phyloP scores from a whole-genome alignment of 92 coral and sea anemone genomes.

The Epizoanthus fatuus region DNA sequence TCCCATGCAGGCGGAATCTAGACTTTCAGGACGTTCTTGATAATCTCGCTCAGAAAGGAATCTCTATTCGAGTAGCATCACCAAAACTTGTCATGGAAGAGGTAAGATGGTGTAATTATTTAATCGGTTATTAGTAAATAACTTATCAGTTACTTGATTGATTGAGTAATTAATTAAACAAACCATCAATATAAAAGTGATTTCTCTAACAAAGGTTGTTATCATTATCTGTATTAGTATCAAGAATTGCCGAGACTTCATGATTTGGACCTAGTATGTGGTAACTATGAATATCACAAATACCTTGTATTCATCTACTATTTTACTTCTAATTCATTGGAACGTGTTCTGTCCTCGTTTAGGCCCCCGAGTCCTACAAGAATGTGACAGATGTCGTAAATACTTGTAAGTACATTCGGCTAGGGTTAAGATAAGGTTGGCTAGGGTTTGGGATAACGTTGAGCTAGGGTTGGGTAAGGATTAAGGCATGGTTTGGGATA shows the following conservation, averaged over 20 bases:
- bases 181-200: too few relatives aligned
- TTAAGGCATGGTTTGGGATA: too few relatives aligned
- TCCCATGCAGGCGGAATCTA: constrained; percentile 78
- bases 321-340: not conserved
- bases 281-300: too few relatives aligned
- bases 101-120: constrained; percentile 48
- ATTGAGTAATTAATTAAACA: too few relatives aligned
- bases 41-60: constrained; percentile 87
- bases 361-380: constrained; percentile 99
- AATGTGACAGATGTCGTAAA: constrained; percentile 97
- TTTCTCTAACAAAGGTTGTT: too few relatives aligned
- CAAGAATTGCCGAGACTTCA: too few relatives aligned
- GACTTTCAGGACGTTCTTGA: constrained; percentile 93
- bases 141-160: too few relatives aligned
- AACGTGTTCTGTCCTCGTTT: not conserved
- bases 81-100: constrained; percentile 99
- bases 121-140: too few relatives aligned
- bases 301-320: too few relatives aligned
- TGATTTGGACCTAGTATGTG: too few relatives aligned
- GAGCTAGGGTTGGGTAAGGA: too few relatives aligned
- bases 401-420: constrained; percentile 81
- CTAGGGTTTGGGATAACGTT: not conserved
- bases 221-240: too few relatives aligned
- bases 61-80: constrained; percentile 97
- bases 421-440: not conserved